A percentile compares a stretch with the other conserved stretches of the same genome.
Conservation (phyloP, 2,113 vertebrate species). For the Struthio camelus region DNA sequence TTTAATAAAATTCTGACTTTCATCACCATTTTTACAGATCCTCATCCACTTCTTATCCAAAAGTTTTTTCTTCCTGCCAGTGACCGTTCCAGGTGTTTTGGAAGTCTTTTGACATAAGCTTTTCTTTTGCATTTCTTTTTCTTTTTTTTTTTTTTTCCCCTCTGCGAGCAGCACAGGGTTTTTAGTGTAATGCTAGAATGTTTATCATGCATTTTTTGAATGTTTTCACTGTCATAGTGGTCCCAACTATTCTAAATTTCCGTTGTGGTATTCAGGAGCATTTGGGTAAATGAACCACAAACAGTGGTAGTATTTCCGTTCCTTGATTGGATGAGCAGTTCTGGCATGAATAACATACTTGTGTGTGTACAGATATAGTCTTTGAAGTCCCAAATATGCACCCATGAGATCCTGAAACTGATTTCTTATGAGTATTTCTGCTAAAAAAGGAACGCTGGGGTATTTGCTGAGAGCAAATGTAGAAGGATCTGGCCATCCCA, state of each 20-base stretch:
- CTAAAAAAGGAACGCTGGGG: slow-evolving; percentile 51
- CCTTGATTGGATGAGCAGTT: slow-evolving; percentile 58
- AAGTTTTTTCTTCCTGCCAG: not conserved
- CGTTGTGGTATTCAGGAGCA: not conserved
- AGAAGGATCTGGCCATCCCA: not conserved
- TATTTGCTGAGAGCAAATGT: slow-evolving; percentile 4
- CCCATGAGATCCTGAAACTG: slow-evolving; percentile 29
- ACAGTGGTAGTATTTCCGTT: slow-evolving; percentile 57
- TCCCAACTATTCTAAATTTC: slow-evolving; percentile 65
- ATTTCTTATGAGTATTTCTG: slow-evolving; percentile 37
- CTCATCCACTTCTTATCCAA: not conserved
- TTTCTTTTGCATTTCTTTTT: not conserved
- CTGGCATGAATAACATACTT: slow-evolving; percentile 56
- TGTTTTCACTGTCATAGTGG: not conserved
- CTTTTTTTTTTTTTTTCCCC: not conserved
- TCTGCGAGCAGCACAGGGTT: not conserved
- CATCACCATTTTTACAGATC: not conserved
- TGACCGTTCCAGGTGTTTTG: not conserved
- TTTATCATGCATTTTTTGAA: slow-evolving; percentile 36
- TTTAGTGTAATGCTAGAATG: not conserved
- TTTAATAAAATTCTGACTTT: not conserved
- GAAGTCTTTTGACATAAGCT: not conserved
- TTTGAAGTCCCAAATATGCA: slow-evolving; percentile 40
- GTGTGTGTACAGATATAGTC: slow-evolving; percentile 35
- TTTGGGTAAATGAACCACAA: slow-evolving; percentile 61